phyloP scores from a whole-genome alignment of 2,113 vertebrate genomes.

The Nestor notabilis region DNA sequence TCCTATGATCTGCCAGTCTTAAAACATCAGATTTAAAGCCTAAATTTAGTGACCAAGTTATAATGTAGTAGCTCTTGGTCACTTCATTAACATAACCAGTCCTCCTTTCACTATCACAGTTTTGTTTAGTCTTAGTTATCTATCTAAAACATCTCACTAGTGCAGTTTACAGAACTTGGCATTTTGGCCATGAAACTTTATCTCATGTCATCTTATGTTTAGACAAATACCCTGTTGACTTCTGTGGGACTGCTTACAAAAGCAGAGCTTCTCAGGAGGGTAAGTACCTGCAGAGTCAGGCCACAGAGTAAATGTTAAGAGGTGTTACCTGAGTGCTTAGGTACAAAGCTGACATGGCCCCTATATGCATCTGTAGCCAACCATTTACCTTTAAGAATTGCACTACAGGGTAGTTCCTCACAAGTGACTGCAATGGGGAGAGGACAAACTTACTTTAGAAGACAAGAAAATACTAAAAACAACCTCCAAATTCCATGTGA shows the following conservation, averaged over 20 bases:
- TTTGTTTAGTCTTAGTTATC: background rate
- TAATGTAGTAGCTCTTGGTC: background rate
- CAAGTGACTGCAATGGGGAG: accelerated
- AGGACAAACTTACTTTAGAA: background rate
- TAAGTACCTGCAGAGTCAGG: background rate
- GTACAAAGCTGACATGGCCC: background rate
- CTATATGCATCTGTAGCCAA: background rate
- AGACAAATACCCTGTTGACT: background rate
- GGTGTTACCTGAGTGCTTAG: background rate
- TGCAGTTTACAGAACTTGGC: background rate
- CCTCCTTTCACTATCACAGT: background rate
- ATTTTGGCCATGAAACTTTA: background rate
- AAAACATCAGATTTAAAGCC: background rate
- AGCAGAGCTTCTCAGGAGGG: background rate
- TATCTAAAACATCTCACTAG: background rate
- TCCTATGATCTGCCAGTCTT: background rate
- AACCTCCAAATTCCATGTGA: background rate
- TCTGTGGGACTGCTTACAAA: background rate
- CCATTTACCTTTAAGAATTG: background rate
- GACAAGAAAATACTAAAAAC: background rate
- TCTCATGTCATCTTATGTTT: background rate
- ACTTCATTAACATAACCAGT: background rate
- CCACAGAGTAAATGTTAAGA: background rate
- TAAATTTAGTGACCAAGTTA: background rate
- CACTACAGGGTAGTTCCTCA: background rate